A percentile compares a stretch with the other conserved stretches of the same genome.
These are phyloP conservation scores for Entomyzon cyanotis DNA, from an alignment of 2,113 vertebrate species.

Conservation along the genomic window DNA sequence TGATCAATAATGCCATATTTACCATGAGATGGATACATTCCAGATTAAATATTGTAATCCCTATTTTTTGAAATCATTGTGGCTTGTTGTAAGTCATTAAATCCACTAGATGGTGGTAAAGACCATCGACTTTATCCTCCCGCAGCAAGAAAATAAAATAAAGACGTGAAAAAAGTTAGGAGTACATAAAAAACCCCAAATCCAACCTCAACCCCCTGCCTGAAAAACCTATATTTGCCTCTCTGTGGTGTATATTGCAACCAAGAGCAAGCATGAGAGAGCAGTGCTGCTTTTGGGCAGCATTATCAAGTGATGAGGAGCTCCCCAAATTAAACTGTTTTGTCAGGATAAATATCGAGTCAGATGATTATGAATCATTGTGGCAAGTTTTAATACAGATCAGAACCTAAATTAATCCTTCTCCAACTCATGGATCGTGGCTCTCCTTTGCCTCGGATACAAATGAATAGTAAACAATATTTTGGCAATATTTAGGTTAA, in stretches of 20 bases:
- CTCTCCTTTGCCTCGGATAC: constrained; percentile 65
- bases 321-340: constrained; percentile 65
- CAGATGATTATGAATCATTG: constrained; percentile 75
- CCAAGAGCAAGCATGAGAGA: neutral
- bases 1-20: neutral
- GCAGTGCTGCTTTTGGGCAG: constrained; percentile 6
- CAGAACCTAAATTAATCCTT: constrained; percentile 79
- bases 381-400: constrained; percentile 78
- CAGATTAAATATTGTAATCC: neutral
- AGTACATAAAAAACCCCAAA: neutral
- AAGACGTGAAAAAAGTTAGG: neutral
- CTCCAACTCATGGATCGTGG: constrained; percentile 62
- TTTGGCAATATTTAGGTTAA: constrained; percentile 83
- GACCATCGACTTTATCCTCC: constrained; percentile 61
- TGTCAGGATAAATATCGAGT: constrained; percentile 73
- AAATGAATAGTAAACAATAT: constrained; percentile 83
- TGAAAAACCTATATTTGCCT: neutral
- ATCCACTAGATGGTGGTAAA: constrained; percentile 81
- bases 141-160: neutral
- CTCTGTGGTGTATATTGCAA: neutral
- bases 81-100: constrained; percentile 38
- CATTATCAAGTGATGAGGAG: neutral
- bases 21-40: neutral
- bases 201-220: neutral
- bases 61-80: rapidly evolving